Base-by-base conservation (phyloP, 2,797 vertebrate species). In the Sebastes steindachneri region DNA sequence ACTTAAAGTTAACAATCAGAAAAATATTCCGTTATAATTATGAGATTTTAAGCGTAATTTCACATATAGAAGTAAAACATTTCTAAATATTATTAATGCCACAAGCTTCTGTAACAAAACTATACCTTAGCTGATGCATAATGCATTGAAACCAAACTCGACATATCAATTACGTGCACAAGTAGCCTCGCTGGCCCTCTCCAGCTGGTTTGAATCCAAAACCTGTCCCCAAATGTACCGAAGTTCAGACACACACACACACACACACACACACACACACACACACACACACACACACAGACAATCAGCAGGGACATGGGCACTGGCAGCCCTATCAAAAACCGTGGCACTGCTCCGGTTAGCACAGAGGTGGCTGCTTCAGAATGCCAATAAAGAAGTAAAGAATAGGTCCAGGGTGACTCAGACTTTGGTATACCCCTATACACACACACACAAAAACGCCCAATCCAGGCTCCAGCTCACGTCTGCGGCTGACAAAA, bases 401-500 rank as follows among this genome's bases (percentile, higher is more conserved):
- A 84, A 73, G 82, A 86, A 86, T 45, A 73, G 82, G 73, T 83
- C 57, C 68, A 86, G 79, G 85, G 86, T 91, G 86, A 83, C 84
- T 86, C 81, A 82, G 80, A 66, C 74, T 70, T 75, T 75, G 66
- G 73, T 72, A 51, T n/a, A 68, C 25, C 62, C 76, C 62, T 60
- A 37, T 31, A 57, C 80, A 60, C 77, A 70, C 86, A 74, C 60
- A 73, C 77, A 70, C 86, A 74, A 51, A 73, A 35, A 70, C 17
- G 0, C 23, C 10, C 60, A 28, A 77, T 86, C 75, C 58, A 11
- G n/a, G 35, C 79, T 78, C 73, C 80, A 68, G 63, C 85, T 90
- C 87, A 91, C 68, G 70, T 91, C 79, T 73, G 79, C 28, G 1
- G 78, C 83, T 90, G 83, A 85, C 85, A 88, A 84, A 89, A 88